Evolutionary conservation across 2,888 invertebrate genomes (phyloP).

Genomic region (Andricus quercusramuli): DNA sequence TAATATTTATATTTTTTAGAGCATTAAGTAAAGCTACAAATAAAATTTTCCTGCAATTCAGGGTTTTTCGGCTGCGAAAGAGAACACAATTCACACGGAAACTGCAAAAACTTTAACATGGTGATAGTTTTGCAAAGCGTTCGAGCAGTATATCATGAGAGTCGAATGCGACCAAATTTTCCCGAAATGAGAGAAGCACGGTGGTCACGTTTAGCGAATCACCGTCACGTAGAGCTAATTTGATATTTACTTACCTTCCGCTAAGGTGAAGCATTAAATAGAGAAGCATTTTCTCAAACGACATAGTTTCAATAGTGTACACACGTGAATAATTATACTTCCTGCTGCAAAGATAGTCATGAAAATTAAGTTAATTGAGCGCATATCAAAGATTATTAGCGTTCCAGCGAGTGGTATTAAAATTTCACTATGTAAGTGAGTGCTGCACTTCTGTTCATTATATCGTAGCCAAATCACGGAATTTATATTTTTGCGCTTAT

Average conservation of each 20-base stretch:
- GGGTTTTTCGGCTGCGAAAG: background rate
- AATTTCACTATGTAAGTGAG: too few relatives aligned
- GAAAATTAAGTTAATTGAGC: background rate
- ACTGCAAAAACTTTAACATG: background rate
- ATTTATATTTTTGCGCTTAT: too few relatives aligned
- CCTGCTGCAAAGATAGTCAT: background rate
- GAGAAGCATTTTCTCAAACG: background rate
- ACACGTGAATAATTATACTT: background rate
- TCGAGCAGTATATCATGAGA: conserved; percentile 32
- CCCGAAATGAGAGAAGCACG: conserved; percentile 46
- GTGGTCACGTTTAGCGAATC: conserved; percentile 51
- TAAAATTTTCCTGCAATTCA: background rate
- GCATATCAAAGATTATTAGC: background rate
- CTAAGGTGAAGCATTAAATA: conserved; percentile 36
- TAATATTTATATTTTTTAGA: too few relatives aligned
- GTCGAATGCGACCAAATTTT: conserved; percentile 50
- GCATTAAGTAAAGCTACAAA: too few relatives aligned
- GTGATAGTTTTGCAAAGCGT: background rate
- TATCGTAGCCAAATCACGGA: too few relatives aligned
- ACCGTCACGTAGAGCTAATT: conserved; percentile 51
- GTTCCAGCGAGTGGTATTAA: background rate
- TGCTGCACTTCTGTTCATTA: too few relatives aligned
- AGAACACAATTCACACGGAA: background rate
- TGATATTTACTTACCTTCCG: conserved; percentile 48
- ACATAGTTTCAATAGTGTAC: background rate